Evolutionary conservation across 30 jellyfish, hydroid and myxozoan species (phyloP), one percentile per base, ranked within the genome.

Genomic region (Aurelia sp.): DNA sequence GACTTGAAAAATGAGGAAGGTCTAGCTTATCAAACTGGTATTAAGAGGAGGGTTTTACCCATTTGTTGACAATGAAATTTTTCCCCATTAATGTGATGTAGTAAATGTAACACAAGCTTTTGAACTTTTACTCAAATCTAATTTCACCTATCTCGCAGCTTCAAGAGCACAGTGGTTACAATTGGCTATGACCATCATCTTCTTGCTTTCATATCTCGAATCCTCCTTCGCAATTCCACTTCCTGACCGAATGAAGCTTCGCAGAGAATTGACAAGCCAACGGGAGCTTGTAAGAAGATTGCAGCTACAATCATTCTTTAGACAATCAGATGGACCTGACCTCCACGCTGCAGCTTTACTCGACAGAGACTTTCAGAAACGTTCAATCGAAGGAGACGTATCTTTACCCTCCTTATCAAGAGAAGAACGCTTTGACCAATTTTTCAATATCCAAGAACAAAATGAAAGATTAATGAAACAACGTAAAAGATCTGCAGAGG

Each of bases 211-310:
- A 74, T 60, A 60, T 61, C 51, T 60, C 44, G 66, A 75, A 18
- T 74, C 22, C 17, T 0, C 80, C 15, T 33, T 40, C 13, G 83
- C 88, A 48, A 38, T 72, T 50, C 70, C 72, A 18, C 88, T 70
- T 15, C 93, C 93, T 1, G 73, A 69, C 65, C 58, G 90, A 67
- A 87, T 68, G 84, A 64, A 63, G 27, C 48, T 72, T 9, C 89
- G 91, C 66, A 40, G 96, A 38, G 85, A 75, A 30, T 21, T 88
- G 33, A 62, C 96, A 22, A 68, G 85, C 58, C 86, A 78, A 47
- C 80, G 98, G 68, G 98, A 94, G 63, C 88, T 69, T 18, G 98
- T 94, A 20, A 64, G 92, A 63, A 70, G 80, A 57, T 72, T 92
- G 0, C 97, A 94, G 63, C 91, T 94, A 44, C 98, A 89, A 58